These are phyloP conservation scores for Tinamus guttatus DNA, from an alignment of 2,113 vertebrate genomes.

Conservation along the genomic window DNA sequence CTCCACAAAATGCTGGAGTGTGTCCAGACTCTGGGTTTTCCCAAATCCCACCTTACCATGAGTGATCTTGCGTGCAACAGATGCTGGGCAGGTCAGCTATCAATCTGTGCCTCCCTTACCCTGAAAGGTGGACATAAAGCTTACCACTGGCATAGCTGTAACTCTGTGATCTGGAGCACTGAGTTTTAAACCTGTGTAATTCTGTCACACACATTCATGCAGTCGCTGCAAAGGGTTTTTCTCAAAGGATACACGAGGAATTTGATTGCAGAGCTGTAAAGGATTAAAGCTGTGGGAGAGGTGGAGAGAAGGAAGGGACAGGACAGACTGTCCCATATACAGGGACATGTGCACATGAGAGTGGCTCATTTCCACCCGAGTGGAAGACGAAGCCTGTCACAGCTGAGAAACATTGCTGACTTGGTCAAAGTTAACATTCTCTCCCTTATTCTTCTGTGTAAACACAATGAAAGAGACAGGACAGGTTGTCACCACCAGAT, in stretches of 20 bases:
- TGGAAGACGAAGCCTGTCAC: neutral
- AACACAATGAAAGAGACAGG: neutral
- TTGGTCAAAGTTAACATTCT: neutral
- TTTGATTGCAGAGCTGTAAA: neutral
- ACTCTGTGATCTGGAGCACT: neutral
- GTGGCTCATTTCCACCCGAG: neutral
- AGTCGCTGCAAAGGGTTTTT: neutral
- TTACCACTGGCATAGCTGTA: neutral
- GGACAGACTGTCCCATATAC: neutral
- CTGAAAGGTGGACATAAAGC: neutral
- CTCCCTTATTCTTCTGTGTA: neutral
- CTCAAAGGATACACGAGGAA: neutral
- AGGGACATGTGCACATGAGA: rapidly evolving
- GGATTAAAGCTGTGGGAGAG: neutral
- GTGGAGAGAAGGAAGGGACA: neutral
- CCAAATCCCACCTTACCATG: rapidly evolving
- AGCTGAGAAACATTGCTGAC: neutral
- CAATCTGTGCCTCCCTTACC: neutral
- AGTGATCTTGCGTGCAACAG: neutral
- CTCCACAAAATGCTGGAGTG: neutral
- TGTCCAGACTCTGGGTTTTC: neutral
- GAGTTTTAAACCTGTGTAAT: neutral
- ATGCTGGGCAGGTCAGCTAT: neutral
- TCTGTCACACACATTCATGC: rapidly evolving
- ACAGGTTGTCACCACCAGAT: neutral